Evolutionary conservation across 2,888 invertebrate species (phyloP), one percentile per base, ranked within the genome.

Genomic region (Callimorpha dominula): DNA sequence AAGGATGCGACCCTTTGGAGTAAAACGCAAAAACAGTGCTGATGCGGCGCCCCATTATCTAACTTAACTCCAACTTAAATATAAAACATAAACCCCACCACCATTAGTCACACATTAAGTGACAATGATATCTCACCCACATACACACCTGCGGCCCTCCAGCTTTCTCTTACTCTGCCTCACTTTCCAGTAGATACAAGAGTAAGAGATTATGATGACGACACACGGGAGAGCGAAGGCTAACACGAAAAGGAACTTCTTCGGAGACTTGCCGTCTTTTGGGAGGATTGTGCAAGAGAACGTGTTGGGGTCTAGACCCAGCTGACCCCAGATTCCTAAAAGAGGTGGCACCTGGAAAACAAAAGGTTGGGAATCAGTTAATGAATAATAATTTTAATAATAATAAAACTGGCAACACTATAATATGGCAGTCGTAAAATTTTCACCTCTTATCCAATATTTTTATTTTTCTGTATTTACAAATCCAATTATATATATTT

Each of bases 261-360:
- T 98, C 5, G 98, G 98, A 1, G 98, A 98, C 78, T 92, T 96
- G 62, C 97, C 97, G 87, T 97, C 96, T 87, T 98, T 97, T 78
- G 93, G 94, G 68, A 98, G 95, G 82, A 99, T 98, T 42, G 99
- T 99, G 91, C 99, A 99, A 0, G 98, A 98, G 90, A 98, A 99
- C 3, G 98, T 98, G 40, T 96, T 96, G 49, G 96, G 95, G 83
- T 98, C 97, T 57, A 98, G 94, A 0, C 98, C 99, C 78, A 99
- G 96, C 82, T 96, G 97, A 20, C 99, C 99, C 98, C 98, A 99
- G 31, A 98, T 93, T 70, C 97, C 98, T 14, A 98, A 91, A 42
- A 98, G 94, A 0, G 98, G 98, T 7, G 98, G 98, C 43, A 98
- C 91, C 96, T 98, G 93, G 46, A 96, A 92, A 63, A n/a, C 74